Conservation (phyloP, 2,888 invertebrate species). For the Podabrus alpinus region DNA sequence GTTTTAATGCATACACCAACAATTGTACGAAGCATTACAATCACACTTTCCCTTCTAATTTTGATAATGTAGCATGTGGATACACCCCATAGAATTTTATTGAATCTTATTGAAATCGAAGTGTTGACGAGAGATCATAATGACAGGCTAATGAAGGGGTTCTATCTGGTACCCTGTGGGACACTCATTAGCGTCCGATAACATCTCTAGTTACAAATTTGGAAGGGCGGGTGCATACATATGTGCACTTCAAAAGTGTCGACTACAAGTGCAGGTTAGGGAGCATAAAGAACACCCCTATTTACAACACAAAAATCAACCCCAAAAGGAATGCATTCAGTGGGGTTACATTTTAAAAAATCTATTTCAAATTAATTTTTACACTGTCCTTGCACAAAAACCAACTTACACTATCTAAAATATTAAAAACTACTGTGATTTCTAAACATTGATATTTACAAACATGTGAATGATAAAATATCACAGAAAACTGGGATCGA, state of each 20-base stretch:
- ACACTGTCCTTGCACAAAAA: neutral
- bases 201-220: slow-evolving; percentile 52
- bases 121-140: slow-evolving; percentile 50
- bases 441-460: neutral
- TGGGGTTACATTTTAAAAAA: neutral
- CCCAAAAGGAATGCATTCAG: neutral
- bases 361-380: neutral
- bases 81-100: slow-evolving; percentile 40
- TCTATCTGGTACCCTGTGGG: slow-evolving; percentile 45
- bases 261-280: slow-evolving; percentile 50
- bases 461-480: slow-evolving; percentile 6
- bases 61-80: slow-evolving; percentile 22
- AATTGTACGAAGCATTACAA: neutral
- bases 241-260: slow-evolving; percentile 50
- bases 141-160: slow-evolving; percentile 54
- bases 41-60: neutral
- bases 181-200: slow-evolving; percentile 55
- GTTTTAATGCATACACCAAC: neutral
- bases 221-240: slow-evolving; percentile 48
- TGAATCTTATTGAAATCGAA: slow-evolving; percentile 52
- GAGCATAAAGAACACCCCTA: slow-evolving; percentile 15
- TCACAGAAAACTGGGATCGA: slow-evolving; percentile 25
- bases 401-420: neutral
- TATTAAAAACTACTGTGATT: no score
- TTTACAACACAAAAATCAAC: slow-evolving; percentile 1